Percentiles rank a stretch among this genome's conserved stretches.
Conservation (phyloP, 2,888 invertebrate genomes). For the Matsumyia berberina region DNA sequence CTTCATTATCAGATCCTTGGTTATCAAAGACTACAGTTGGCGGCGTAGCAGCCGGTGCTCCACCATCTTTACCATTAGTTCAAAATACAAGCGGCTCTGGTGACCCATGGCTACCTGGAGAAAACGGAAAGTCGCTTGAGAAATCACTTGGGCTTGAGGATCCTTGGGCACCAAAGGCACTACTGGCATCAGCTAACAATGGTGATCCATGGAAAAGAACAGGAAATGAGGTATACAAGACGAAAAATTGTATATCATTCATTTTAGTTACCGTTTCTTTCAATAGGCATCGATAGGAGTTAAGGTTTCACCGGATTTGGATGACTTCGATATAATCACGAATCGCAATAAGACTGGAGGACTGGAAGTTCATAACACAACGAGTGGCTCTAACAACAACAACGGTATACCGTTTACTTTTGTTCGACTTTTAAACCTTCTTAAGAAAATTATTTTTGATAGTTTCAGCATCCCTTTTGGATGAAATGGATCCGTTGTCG, state of each 20-base stretch:
- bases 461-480: conserved; percentile 82
- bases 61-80: conserved; percentile 76
- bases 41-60: conserved; percentile 76
- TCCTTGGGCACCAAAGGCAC: conserved; percentile 82
- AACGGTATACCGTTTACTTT: conserved; percentile 79
- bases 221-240: conserved; percentile 80
- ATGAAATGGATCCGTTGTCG: conserved; percentile 84
- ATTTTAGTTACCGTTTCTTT: not conserved
- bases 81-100: conserved; percentile 76
- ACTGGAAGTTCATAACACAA: conserved; percentile 78
- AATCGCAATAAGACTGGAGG: conserved; percentile 87
- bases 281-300: conserved; percentile 43
- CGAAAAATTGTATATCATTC: not conserved
- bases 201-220: conserved; percentile 88
- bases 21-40: conserved; percentile 79
- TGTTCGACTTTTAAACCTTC: not conserved
- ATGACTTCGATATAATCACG: conserved; percentile 94
- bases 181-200: conserved; percentile 79
- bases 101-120: conserved; percentile 82
- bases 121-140: conserved; percentile 75
- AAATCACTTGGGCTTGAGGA: conserved; percentile 78
- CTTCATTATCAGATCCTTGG: conserved; percentile 81
- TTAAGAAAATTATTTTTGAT: not conserved
- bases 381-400: conserved; percentile 82
- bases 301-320: conserved; percentile 87